Evolutionary conservation across 1,140 invertebrate genomes (phyloP), one percentile per base, ranked within the genome.

Genomic region (Diploscapter pachys): DNA sequence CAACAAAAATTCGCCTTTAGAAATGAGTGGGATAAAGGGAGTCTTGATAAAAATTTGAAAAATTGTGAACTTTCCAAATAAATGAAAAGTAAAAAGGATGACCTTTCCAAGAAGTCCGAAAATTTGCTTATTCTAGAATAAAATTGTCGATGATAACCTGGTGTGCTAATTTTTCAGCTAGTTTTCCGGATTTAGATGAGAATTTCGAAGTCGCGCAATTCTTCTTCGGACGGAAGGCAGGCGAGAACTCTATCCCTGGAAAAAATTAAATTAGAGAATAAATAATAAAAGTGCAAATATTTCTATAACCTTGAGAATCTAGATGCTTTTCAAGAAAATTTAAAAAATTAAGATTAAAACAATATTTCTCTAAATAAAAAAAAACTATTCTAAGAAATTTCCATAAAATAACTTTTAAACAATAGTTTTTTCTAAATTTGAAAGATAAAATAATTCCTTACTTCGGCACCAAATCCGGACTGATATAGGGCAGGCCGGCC

Each of bases 171-270:
- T 31, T 31, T 31, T 31, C 31, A 31, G 31, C 31, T 31, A 31
- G 31, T 31, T 31, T 31, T 31, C 31, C 31, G 31, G 31, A 31
- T 86, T 92, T 93, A 98, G 87, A 98, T 94, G 79, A 97, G 93
- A 82, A 98, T 93, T 87, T 96, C 93, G 55, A 89, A 90, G 81
- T 93, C 90, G 70, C 90, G 91, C 53, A 99, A 87, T 86, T 98
- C 94, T 85, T 95, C 92, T 81, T 99, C 96, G 6, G 90, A 89
- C 53, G 96, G 96, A 75, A 98, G 87, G 64, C 85, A 85, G 48
- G 80, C 61, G 53, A 66, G 9, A 31, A 78, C 70, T 8, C 70
- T 57, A 48, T 71, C 69, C 31, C 75, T 74, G 56, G 48, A 73
- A 73, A 4, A 53, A 72, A 59, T 11, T 2, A 51, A 67, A 67